phyloP scores from a whole-genome alignment of 2,113 vertebrate species.

The Tachuris rubrigastra region DNA sequence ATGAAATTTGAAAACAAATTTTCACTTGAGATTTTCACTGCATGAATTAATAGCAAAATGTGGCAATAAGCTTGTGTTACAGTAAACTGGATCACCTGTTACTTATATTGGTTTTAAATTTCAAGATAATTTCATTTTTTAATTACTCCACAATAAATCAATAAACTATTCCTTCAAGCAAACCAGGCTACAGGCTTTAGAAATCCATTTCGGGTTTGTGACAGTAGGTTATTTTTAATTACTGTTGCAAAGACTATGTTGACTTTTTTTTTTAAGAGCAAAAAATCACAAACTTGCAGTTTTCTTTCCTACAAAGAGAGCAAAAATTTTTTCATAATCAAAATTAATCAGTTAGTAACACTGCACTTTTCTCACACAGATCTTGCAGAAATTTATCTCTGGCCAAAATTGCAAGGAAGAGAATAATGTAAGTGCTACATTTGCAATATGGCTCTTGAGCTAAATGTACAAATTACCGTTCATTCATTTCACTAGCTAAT shows the following conservation, averaged over 20 bases:
- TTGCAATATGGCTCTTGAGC: background rate
- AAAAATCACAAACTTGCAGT: background rate
- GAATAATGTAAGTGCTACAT: background rate
- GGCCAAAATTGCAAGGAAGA: background rate
- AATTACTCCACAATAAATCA: constrained; percentile 43
- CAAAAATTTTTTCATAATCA: background rate
- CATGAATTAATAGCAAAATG: background rate
- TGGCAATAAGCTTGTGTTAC: background rate
- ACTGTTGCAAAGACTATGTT: background rate
- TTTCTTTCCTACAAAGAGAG: background rate
- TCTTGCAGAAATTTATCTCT: background rate
- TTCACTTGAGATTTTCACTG: background rate
- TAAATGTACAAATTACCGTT: background rate
- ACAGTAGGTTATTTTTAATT: constrained; percentile 53
- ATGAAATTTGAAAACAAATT: background rate
- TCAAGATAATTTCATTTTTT: constrained; percentile 46
- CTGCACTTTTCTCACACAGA: background rate
- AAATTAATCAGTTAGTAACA: background rate
- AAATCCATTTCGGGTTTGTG: background rate
- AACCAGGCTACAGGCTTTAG: constrained; percentile 6
- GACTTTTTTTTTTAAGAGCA: background rate
- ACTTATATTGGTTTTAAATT: constrained; percentile 53
- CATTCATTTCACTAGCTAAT: background rate
- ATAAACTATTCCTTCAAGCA: constrained; percentile 37
- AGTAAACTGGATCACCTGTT: constrained; percentile 49